These are phyloP conservation scores for Lithophane semibrunnea DNA, from an alignment of 2,888 invertebrate genomes.

Conservation along the genomic window DNA sequence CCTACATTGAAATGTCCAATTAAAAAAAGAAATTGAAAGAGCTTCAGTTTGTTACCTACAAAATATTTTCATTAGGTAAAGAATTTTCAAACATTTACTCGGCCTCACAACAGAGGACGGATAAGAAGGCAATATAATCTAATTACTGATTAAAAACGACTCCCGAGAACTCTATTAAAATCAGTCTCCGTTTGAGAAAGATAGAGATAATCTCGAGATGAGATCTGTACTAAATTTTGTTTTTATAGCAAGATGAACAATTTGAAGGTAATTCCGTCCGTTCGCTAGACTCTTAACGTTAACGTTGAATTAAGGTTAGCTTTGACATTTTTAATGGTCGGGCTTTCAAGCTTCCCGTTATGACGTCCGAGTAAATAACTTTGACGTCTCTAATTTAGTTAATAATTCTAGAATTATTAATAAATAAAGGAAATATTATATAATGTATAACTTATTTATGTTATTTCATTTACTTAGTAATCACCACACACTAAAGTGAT, in stretches of 20 bases:
- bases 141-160: conserved; percentile 61
- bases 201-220: conserved; percentile 54
- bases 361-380: conserved; percentile 24
- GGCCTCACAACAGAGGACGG: conserved; percentile 19
- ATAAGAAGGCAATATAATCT: conserved; percentile 48
- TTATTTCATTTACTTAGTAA: neutral
- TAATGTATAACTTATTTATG: neutral
- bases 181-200: conserved; percentile 49
- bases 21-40: conserved; percentile 31
- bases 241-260: conserved; percentile 47
- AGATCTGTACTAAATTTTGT: conserved; percentile 56
- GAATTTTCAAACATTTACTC: conserved; percentile 35
- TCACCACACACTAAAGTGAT: neutral
- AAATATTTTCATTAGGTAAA: conserved; percentile 45
- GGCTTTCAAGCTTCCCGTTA: conserved; percentile 12
- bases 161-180: conserved; percentile 53
- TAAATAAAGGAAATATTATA: neutral
- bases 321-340: conserved; percentile 42
- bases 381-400: conserved; percentile 16
- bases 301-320: conserved; percentile 36
- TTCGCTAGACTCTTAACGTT: conserved; percentile 22
- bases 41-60: conserved; percentile 20
- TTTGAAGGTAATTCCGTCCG: conserved; percentile 26
- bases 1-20: conserved; percentile 14
- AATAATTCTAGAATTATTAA: neutral